Evolutionary conservation across 2,113 vertebrate species (phyloP).

Genomic region (Varanus komodoensis): DNA sequence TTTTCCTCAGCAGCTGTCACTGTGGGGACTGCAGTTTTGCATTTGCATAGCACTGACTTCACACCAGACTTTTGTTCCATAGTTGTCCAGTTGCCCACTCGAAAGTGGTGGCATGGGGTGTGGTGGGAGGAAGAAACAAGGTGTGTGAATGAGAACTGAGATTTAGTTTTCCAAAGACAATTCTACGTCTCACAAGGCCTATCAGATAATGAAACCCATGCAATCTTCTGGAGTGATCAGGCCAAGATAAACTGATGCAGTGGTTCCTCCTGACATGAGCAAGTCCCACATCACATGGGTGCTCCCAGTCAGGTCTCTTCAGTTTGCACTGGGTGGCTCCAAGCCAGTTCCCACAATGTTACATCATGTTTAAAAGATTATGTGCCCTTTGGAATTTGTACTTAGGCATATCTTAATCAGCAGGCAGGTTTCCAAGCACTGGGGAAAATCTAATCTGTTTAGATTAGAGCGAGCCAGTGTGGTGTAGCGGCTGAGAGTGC

Average conservation of each 20-base stretch:
- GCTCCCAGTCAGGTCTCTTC: too few species aligned
- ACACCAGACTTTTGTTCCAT: neutral
- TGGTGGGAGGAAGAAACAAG: too few species aligned
- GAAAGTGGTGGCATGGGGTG: too few species aligned
- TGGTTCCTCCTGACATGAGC: too few species aligned
- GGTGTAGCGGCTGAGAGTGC: too few species aligned
- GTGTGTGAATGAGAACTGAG: neutral
- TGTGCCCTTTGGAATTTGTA: neutral
- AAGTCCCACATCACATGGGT: too few species aligned
- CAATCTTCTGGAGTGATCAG: too few species aligned
- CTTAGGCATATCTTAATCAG: constrained; percentile 8
- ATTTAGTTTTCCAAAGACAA: neutral
- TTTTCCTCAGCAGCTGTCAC: neutral
- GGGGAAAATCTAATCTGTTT: constrained; percentile 19
- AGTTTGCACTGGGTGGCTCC: too few species aligned
- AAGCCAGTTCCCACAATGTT: too few species aligned
- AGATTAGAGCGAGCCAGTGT: too few species aligned
- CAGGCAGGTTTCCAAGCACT: constrained; percentile 13
- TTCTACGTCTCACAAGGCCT: neutral
- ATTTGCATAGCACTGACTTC: neutral
- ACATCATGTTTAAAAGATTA: constrained; percentile 10
- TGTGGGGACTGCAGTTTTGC: neutral
- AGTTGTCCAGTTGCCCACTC: too few species aligned
- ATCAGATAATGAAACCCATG: neutral
- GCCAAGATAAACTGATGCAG: too few species aligned